Evolutionary conservation across 37 sponge, comb jelly and placozoan species (phyloP), one percentile per base, ranked within the genome.

Genomic region (Lycopodina hypogea): DNA sequence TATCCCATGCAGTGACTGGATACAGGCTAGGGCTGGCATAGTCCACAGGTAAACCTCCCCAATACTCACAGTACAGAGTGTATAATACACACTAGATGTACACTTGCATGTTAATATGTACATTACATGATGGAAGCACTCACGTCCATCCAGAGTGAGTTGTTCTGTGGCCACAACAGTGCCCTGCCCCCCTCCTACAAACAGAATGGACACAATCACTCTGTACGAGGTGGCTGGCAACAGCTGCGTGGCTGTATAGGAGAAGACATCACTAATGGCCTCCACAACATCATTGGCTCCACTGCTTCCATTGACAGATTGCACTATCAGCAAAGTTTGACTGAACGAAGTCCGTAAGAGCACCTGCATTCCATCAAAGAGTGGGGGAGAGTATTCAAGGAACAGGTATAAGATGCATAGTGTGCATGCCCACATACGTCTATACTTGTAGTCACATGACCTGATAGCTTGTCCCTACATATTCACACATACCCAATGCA

Each of bases 121-220:
- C 41, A 50, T n/a, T 7, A n/a, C 22, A 35, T 24, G 33, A 9
- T 74, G 74, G 50, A 56, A 29, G 56, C 1, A 23, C 57, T 74
- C 6, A 57, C 42, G 7, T 56, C 53, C 53, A 22, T 62, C 50
- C 55, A 56, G 32, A 28, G 29, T 62, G 21, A 52, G 53, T 0
- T 1, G 39, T 33, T 55, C 41, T 30, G 61, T 57, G 30, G 15
- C 40, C 1, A 29, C 21, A 37, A 48, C 24, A 29, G 61, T 70
- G 37, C 81, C 81, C 42, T 36, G 24, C 22, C 36, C 59, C 3
- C 71, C 62, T 26, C 81, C 81, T 12, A 23, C 37, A 41, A 80
- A 70, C n/a, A 60, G 1, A 32, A 80, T 39, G 3, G 60, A 14
- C 24, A 80, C 24, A 36, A 26, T 12, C 23, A 80, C 35, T 0